Conservation (phyloP, 2,888 invertebrate genomes). For the Ptilodon capucinus region DNA sequence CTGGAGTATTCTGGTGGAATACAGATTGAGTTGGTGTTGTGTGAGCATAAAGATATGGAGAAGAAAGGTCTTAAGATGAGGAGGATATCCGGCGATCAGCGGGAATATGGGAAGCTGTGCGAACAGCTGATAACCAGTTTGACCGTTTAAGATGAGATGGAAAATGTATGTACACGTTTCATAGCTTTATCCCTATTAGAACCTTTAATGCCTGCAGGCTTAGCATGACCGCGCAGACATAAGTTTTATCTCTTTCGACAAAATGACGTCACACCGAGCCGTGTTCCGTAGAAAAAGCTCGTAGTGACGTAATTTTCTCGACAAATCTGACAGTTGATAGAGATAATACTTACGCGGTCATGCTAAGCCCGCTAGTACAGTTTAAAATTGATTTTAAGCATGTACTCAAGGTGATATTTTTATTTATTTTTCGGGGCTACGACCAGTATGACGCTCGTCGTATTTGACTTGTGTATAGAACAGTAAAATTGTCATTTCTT, state of each 20-base stretch:
- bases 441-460: background rate
- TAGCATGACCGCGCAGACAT: too few relatives aligned
- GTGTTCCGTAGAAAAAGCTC: too few relatives aligned
- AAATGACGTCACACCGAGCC: too few relatives aligned
- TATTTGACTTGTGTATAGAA: background rate
- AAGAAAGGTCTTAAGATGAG: slow-evolving; percentile 92
- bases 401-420: background rate
- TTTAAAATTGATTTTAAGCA: too few relatives aligned
- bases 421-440: background rate
- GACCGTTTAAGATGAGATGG: slow-evolving; percentile 83
- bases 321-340: too few relatives aligned
- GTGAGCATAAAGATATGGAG: slow-evolving; percentile 87
- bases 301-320: too few relatives aligned
- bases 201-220: too few relatives aligned
- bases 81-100: slow-evolving; percentile 93
- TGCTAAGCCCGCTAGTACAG: too few relatives aligned
- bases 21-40: slow-evolving; percentile 92
- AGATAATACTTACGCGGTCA: too few relatives aligned
- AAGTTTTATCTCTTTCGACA: too few relatives aligned
- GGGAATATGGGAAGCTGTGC: slow-evolving; percentile 93
- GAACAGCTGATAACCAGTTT: slow-evolving; percentile 94
- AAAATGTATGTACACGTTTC: background rate
- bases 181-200: too few relatives aligned
- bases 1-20: slow-evolving; percentile 92
- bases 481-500: background rate